phyloP scores from a whole-genome alignment of 1,140 invertebrate species.

The Polypedilum vanderplanki region DNA sequence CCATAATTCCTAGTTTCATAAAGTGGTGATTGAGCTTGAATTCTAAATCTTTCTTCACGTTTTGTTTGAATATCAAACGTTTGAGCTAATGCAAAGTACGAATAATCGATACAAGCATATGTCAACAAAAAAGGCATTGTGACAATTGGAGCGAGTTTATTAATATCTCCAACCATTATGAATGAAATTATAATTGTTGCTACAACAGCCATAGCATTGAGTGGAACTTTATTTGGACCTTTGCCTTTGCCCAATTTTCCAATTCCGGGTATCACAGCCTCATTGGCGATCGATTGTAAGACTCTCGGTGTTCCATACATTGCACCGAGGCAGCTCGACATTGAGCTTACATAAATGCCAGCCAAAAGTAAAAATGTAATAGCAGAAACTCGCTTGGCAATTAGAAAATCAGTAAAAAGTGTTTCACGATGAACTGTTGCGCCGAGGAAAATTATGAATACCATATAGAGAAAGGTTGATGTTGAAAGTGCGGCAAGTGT shows the following conservation, averaged over 20 bases:
- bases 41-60: conserved; percentile 68
- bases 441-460: conserved; percentile 83
- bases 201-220: conserved; percentile 83
- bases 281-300: conserved; percentile 88
- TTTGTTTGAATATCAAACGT: conserved; percentile 87
- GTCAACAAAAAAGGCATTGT: conserved; percentile 97
- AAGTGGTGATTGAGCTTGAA: conserved; percentile 49
- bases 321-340: conserved; percentile 88
- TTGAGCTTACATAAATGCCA: conserved; percentile 90
- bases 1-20: conserved; percentile 48
- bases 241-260: conserved; percentile 76
- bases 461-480: conserved; percentile 81
- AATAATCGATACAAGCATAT: conserved; percentile 92
- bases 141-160: conserved; percentile 89
- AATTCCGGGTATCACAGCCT: conserved; percentile 89
- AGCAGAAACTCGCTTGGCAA: conserved; percentile 80
- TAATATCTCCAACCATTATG: conserved; percentile 88
- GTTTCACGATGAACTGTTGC: conserved; percentile 70
- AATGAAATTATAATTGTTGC: conserved; percentile 83
- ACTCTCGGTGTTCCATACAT: conserved; percentile 93
- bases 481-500: conserved; percentile 84
- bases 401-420: conserved; percentile 78
- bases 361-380: conserved; percentile 74
- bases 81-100: conserved; percentile 93
- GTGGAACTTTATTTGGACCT: conserved; percentile 90